Conservation (phyloP, 2,113 vertebrate genomes). For the Capricornis sumatraensis region DNA sequence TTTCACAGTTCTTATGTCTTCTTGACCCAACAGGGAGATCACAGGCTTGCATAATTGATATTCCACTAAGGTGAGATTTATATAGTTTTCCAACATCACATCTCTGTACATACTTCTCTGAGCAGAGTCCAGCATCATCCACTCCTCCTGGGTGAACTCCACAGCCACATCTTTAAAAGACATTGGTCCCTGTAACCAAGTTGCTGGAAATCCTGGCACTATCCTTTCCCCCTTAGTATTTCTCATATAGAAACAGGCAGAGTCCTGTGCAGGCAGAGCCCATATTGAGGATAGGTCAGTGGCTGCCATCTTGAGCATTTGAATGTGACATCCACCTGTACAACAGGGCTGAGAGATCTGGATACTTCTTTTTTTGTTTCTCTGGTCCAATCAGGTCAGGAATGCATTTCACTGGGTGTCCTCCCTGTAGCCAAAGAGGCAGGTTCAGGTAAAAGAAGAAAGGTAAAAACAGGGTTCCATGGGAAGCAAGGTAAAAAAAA, state of each 20-base stretch:
- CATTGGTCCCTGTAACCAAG: not conserved
- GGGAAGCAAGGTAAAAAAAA: not conserved
- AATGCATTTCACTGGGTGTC: not conserved
- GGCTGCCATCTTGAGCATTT: not conserved
- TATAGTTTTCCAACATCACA: slow-evolving; percentile 44
- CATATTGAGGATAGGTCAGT: not conserved
- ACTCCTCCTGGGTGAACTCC: slow-evolving; percentile 40
- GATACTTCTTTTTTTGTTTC: not conserved
- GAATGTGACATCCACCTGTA: not conserved
- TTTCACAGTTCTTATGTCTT: not conserved
- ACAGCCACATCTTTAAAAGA: not conserved
- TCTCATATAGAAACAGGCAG: not conserved
- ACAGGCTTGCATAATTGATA: not conserved
- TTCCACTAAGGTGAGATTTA: slow-evolving; percentile 7
- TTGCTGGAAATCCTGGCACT: not conserved
- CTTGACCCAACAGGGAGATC: not conserved
- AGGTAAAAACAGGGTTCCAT: not conserved
- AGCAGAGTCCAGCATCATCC: not conserved
- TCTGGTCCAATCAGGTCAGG: not conserved
- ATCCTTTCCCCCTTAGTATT: not conserved
- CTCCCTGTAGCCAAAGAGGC: not conserved
- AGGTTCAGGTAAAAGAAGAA: slow-evolving; percentile 7
- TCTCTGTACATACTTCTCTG: slow-evolving; percentile 13
- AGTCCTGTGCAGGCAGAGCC: not conserved
- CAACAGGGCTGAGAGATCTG: not conserved